Percentiles rank a stretch among this genome's conserved stretches.
These are phyloP conservation scores for Drosophila merina DNA, from an alignment of 2,888 invertebrate species.

Conservation along the genomic window DNA sequence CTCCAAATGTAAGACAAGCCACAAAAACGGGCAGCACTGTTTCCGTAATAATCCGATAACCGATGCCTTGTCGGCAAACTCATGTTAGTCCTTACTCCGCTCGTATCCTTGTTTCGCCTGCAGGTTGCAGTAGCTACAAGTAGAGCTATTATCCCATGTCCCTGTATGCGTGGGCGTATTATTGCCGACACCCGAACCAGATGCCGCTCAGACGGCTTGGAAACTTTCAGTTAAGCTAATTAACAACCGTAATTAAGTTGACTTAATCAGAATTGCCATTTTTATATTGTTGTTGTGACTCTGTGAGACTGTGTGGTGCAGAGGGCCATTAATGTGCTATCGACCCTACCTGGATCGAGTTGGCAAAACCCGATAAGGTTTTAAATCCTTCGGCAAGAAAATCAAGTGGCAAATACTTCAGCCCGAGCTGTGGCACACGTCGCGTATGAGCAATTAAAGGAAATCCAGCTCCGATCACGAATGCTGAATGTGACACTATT, in stretches of 20 bases:
- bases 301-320: conserved; percentile 17
- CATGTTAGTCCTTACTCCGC: conserved; percentile 29
- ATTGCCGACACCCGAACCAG: conserved; percentile 14
- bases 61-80: conserved; percentile 41
- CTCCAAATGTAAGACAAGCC: too few species aligned
- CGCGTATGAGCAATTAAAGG: conserved; percentile 59
- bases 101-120: conserved; percentile 16
- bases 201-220: conserved; percentile 17
- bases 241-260: conserved; percentile 44
- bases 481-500: conserved; percentile 76
- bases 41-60: conserved; percentile 67
- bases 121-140: conserved; percentile 37
- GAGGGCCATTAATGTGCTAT: conserved; percentile 33
- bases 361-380: too few species aligned
- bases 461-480: conserved; percentile 65
- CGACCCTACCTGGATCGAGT: neutral
- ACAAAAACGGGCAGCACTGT: conserved; percentile 49
- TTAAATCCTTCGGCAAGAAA: neutral
- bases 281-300: conserved; percentile 12
- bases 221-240: conserved; percentile 39
- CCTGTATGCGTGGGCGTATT: conserved; percentile 4
- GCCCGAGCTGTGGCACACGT: conserved; percentile 21
- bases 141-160: conserved; percentile 35
- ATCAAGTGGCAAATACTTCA: neutral
- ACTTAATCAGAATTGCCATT: conserved; percentile 34